Base-by-base conservation (phyloP, 2,797 vertebrate genomes). In the Naso thynnoides region DNA sequence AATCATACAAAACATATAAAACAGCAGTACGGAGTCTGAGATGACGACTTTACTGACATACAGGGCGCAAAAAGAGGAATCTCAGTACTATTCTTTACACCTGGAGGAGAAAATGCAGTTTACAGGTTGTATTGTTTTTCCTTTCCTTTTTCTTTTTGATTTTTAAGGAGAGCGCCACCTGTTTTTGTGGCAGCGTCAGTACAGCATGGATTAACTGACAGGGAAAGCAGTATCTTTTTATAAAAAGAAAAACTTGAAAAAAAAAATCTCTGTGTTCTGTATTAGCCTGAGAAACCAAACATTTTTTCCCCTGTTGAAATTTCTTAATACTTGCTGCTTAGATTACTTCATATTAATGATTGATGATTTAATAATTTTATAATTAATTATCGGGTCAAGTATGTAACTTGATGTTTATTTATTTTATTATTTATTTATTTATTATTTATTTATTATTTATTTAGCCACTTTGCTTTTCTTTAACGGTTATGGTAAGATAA, bases 241-340 rank as follows among this genome's bases (percentile, higher is more conserved):
- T 88, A 88, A 78, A 79, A 81, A 79, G 79, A 78, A 83, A 73
- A 64, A 55, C 4, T 14, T 71, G 60, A 79, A 70, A 77, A 84
- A 85, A 86, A 76, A 82, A 81, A 78, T 9, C 70, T 79, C 85
- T 75, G 88, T 93, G 90, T 94, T 93, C 90, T 91, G 91, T 92
- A 92, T 93, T 93, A 94, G 92, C 92, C 94, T 93, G 92, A 94
- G 93, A 94, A 95, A 94, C 93, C 91, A 95, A 94, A 94, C 90
- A 83, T 90, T 93, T 91, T 87, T 90, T 87, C 91, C 92, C 90
- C 89, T 88, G 83, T 92, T 94, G 82, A 93, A 87, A 92, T 94
- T 93, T 94, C 91, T 94, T 93, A 91, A 94, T 91, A 94, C 89
- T 93, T 93, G 94, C 94, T 95, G 95, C 94, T 94, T 95, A 92